phyloP scores from a whole-genome alignment of 2,113 vertebrate species.

The Crotalus helleri region DNA sequence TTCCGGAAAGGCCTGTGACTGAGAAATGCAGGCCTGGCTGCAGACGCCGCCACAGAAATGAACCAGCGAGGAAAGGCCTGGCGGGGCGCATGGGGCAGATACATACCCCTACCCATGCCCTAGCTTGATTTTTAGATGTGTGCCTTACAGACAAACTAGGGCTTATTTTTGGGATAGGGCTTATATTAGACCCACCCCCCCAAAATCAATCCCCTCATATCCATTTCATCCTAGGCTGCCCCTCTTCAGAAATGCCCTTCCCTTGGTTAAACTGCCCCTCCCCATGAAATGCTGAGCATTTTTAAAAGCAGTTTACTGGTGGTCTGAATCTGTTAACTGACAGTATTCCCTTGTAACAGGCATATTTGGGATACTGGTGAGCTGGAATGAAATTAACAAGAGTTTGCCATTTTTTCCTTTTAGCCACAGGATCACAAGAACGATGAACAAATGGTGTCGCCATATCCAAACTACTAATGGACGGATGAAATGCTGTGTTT shows the following conservation, averaged over 20 bases:
- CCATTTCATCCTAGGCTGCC: not conserved
- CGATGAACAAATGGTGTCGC: not conserved
- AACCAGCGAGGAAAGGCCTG: too few species aligned
- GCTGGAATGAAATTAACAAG: not conserved
- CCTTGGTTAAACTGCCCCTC: too few species aligned
- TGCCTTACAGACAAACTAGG: too few species aligned
- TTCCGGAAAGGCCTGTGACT: too few species aligned
- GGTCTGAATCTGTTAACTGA: not conserved
- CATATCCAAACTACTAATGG: not conserved
- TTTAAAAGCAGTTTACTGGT: not conserved
- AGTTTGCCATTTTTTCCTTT: not conserved
- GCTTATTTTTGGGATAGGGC: too few species aligned
- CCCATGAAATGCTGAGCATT: not conserved
- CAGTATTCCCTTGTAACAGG: not conserved
- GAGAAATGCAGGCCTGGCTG: too few species aligned
- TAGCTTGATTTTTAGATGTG: too few species aligned
- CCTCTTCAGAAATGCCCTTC: not conserved
- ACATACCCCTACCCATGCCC: too few species aligned
- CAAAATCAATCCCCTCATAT: too few species aligned
- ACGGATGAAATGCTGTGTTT: not conserved
- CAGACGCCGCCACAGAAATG: too few species aligned
- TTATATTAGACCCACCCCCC: too few species aligned
- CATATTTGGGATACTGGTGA: not conserved
- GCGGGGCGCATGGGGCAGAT: too few species aligned
- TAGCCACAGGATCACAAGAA: not conserved